Evolutionary conservation across 1,140 invertebrate genomes (phyloP), one percentile per base, ranked within the genome.

Genomic region (Platorchestia sp.): DNA sequence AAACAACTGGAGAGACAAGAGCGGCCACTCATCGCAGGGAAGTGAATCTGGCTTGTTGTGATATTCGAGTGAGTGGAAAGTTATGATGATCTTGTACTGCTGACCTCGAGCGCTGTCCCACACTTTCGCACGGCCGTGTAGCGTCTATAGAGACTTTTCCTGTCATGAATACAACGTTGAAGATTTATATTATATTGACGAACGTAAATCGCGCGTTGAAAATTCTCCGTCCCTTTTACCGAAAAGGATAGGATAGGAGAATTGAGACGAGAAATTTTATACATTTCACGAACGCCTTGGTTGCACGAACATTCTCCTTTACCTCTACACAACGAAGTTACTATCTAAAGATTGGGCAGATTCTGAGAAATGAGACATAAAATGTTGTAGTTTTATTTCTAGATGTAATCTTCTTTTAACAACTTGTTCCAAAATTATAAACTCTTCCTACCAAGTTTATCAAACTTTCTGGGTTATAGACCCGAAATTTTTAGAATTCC

Each of bases 1-100:
- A 93, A 93, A 93, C 91, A 93, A 93, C 91, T 93, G 91, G 40
- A 93, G 45, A 93, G 91, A 93, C 44, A 93, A 93, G 91, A 93
- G 91, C 45, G 43, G 91, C 91, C 91, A 93, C 91, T 93, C 91
- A 45, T 93, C 41, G 16, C 36, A 47, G 44, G 45, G 45, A 6
- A 93, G 91, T 93, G 91, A 93, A 93, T 44, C 91, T 93, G 7
- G 91, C 91, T 93, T 93, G 91, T 93, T 93, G 40, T 93, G 45
- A 93, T 93, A 93, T 44, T 93, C 41, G 43, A 93, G 43, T 93
- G 91, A 93, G 47, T 93, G 43, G 36, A 93, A 93, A 93, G 43
- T 93, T 93, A 47, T 44, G 36, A 45, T n/a, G 91, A 93, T 47
- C 43, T 44, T 93, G 40, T 93, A 40, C 91, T 47, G 41, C 40